Conservation (phyloP, 2,888 invertebrate species). For the Sisyra terminalis region DNA sequence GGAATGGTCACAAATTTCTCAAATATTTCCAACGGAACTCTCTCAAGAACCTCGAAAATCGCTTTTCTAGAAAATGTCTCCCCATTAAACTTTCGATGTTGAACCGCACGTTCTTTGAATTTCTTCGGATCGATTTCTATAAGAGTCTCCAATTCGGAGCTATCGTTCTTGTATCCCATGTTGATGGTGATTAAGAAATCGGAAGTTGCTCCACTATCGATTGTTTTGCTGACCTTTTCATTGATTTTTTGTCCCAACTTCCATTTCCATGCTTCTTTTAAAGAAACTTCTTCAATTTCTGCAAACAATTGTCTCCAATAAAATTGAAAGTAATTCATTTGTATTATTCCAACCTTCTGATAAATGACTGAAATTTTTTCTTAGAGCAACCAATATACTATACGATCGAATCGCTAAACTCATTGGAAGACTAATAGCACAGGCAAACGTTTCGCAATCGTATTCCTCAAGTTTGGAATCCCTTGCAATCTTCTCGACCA, state of each 20-base stretch:
- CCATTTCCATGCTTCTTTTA: conserved; percentile 73
- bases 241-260: conserved; percentile 43
- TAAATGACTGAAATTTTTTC: conserved; percentile 27
- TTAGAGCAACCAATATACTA: conserved; percentile 39
- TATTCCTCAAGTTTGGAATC: conserved; percentile 36
- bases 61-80: conserved; percentile 47
- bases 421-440: conserved; percentile 55
- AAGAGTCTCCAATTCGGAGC: conserved; percentile 28
- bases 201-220: conserved; percentile 38
- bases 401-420: conserved; percentile 48
- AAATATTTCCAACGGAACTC: conserved; percentile 31
- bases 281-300: conserved; percentile 25
- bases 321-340: conserved; percentile 7
- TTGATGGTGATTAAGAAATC: conserved; percentile 42
- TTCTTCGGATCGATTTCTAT: conserved; percentile 28
- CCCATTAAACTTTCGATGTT: conserved; percentile 26
- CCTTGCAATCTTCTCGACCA: conserved; percentile 33
- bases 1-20: conserved; percentile 33
- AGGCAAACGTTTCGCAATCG: conserved; percentile 45
- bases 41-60: conserved; percentile 36
- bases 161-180: conserved; percentile 37
- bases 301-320: too few species aligned
- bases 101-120: conserved; percentile 25
- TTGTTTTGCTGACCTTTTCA: conserved; percentile 30
- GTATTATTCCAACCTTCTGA: neutral